Percentiles rank a stretch among this genome's conserved stretches.
These are phyloP conservation scores for Drosophila leontia DNA, from an alignment of 1,140 invertebrate genomes.

Conservation along the genomic window DNA sequence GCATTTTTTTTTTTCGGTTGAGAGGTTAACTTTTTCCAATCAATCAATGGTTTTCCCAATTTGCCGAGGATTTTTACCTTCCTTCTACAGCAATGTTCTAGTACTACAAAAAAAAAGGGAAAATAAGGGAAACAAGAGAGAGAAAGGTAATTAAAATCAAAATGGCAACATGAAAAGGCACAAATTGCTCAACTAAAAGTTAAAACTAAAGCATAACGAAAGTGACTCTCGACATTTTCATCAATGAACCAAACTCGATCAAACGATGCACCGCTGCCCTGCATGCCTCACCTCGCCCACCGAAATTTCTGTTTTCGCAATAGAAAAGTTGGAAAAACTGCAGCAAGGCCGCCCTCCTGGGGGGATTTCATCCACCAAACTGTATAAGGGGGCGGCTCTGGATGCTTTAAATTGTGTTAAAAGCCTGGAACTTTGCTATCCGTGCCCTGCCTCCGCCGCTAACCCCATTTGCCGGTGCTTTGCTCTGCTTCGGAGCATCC, in stretches of 20 bases:
- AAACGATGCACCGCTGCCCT: slow-evolving; percentile 47
- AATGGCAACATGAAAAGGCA: slow-evolving; percentile 59
- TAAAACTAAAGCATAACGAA: slow-evolving; percentile 45
- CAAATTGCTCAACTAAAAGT: slow-evolving; percentile 49
- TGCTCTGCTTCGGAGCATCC: not conserved
- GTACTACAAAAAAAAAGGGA: slow-evolving; percentile 1
- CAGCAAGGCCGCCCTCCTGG: slow-evolving; percentile 25
- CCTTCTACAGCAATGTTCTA: slow-evolving; percentile 10
- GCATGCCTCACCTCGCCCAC: not conserved
- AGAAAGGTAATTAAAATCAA: slow-evolving; percentile 65
- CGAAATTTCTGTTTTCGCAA: slow-evolving; percentile 25
- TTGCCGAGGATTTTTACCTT: slow-evolving; percentile 19
- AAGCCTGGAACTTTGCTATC: slow-evolving; percentile 59
- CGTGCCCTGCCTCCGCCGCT: slow-evolving; percentile 1
- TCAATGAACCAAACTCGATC: slow-evolving; percentile 65
- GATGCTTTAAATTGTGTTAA: slow-evolving; percentile 62
- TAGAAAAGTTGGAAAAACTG: slow-evolving; percentile 50
- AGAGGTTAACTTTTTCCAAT: slow-evolving; percentile 10
- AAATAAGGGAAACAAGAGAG: slow-evolving; percentile 17
- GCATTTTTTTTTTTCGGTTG: not conserved
- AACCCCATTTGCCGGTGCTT: slow-evolving; percentile 18
- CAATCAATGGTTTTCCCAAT: slow-evolving; percentile 11
- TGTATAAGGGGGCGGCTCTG: slow-evolving; percentile 12
- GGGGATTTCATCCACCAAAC: not conserved
- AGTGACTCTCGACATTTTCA: slow-evolving; percentile 64